phyloP scores from a whole-genome alignment of 2,113 vertebrate species.

The Anas platyrhynchos region DNA sequence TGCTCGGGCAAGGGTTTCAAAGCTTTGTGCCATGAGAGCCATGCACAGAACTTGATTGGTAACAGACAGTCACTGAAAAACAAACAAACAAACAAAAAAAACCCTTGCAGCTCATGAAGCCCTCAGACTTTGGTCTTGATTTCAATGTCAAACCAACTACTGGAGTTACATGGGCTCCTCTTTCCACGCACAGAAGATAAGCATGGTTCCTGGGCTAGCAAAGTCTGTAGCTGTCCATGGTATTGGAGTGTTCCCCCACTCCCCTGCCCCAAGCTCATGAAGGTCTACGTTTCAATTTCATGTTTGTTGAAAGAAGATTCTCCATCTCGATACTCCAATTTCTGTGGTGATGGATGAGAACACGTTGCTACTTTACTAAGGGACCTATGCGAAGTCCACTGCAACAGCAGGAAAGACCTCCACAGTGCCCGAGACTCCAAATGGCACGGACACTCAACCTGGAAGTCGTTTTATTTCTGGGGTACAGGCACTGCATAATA shows the following conservation, averaged over 20 bases:
- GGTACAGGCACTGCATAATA: accelerated
- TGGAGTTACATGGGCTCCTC: neutral
- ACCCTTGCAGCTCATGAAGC: neutral
- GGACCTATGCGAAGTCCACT: neutral
- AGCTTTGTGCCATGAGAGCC: neutral
- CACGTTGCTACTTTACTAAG: accelerated
- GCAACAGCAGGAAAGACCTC: neutral
- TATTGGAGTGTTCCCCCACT: neutral
- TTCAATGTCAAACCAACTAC: neutral
- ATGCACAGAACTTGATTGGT: neutral
- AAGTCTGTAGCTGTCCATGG: neutral
- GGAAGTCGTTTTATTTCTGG: neutral
- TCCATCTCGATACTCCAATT: neutral
- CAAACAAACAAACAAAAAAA: no score
- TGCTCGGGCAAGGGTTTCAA: neutral
- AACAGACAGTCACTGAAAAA: neutral
- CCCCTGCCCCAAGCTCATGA: neutral
- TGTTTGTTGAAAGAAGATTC: neutral
- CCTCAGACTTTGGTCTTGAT: neutral
- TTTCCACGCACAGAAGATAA: accelerated
- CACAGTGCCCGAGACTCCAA: neutral
- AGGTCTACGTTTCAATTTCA: neutral
- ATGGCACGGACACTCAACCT: neutral
- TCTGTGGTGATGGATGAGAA: neutral
- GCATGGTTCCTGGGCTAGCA: accelerated